Percentiles rank a stretch among this genome's conserved stretches.
Evolutionary conservation across 2,797 vertebrate species (phyloP).

Genomic region (Geotrypetes seraphini): DNA sequence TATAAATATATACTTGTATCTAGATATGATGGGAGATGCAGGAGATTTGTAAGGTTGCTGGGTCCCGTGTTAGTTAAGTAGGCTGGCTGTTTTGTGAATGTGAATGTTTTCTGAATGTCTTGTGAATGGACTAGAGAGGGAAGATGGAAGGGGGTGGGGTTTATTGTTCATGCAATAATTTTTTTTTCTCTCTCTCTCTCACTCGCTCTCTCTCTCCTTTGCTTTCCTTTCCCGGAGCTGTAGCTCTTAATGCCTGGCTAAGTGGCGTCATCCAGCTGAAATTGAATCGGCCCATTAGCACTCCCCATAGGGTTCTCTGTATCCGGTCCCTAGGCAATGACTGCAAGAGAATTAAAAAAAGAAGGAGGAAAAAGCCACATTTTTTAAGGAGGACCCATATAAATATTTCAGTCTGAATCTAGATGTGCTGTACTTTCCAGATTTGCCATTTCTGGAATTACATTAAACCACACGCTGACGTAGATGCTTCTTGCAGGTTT

Average conservation of each 20-base stretch:
- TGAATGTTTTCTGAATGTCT: slow-evolving; percentile 28
- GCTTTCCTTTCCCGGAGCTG: slow-evolving; percentile 42
- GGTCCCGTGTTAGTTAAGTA: slow-evolving; percentile 20
- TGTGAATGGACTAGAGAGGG: slow-evolving; percentile 44
- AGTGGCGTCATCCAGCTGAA: slow-evolving; percentile 78
- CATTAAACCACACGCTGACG: slow-evolving; percentile 3
- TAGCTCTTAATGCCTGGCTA: slow-evolving; percentile 55
- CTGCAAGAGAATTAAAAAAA: slow-evolving; percentile 34
- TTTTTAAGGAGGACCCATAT: slow-evolving; percentile 25
- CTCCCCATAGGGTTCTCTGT: slow-evolving; percentile 60
- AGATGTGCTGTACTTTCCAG: neutral
- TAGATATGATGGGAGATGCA: too few relatives aligned
- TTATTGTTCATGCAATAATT: slow-evolving; percentile 9
- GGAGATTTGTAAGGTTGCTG: too few relatives aligned
- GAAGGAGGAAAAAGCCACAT: slow-evolving; percentile 11
- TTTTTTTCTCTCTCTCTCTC: slow-evolving; percentile 4
- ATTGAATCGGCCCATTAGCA: slow-evolving; percentile 67
- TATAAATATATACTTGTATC: too few relatives aligned
- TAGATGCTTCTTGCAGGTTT: slow-evolving; percentile 11
- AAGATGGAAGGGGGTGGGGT: slow-evolving; percentile 29
- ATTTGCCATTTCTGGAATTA: slow-evolving; percentile 6
- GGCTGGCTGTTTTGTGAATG: slow-evolving; percentile 39
- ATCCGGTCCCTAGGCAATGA: slow-evolving; percentile 63
- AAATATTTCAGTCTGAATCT: slow-evolving; percentile 16
- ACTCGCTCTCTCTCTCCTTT: neutral